Evolutionary conservation across 2,113 vertebrate species (phyloP).

Genomic region (Crypturellus undulatus): DNA sequence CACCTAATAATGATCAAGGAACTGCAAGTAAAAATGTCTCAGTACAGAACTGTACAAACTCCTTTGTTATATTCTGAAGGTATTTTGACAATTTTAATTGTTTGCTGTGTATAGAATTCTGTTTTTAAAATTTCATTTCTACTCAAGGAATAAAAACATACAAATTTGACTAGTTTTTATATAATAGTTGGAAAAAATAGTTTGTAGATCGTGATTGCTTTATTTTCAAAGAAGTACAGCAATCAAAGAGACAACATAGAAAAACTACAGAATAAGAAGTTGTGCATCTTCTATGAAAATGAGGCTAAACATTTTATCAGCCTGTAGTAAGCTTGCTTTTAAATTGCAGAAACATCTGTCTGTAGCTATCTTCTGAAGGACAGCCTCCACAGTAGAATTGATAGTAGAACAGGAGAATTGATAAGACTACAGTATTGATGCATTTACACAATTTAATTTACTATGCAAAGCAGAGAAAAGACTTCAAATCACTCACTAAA

Average conservation of each 20-base stretch:
- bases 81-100: background rate
- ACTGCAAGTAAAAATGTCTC: background rate
- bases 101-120: background rate
- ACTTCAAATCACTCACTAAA: background rate
- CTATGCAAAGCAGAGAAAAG: background rate
- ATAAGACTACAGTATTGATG: background rate
- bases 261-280: background rate
- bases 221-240: background rate
- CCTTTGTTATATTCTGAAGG: background rate
- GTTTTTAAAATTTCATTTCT: background rate
- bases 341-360: background rate
- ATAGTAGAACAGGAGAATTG: background rate
- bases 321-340: background rate
- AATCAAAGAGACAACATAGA: background rate
- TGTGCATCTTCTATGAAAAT: background rate
- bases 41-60: background rate
- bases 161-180: background rate
- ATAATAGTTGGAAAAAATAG: background rate
- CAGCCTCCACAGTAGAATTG: background rate
- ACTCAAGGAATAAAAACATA: accelerated
- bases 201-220: background rate
- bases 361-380: background rate
- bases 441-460: background rate
- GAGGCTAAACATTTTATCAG: background rate
- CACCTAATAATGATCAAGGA: background rate